A percentile compares a stretch with the other conserved stretches of the same genome.
phyloP scores from a whole-genome alignment of 1,140 invertebrate genomes.

The Drosophila elegans region DNA sequence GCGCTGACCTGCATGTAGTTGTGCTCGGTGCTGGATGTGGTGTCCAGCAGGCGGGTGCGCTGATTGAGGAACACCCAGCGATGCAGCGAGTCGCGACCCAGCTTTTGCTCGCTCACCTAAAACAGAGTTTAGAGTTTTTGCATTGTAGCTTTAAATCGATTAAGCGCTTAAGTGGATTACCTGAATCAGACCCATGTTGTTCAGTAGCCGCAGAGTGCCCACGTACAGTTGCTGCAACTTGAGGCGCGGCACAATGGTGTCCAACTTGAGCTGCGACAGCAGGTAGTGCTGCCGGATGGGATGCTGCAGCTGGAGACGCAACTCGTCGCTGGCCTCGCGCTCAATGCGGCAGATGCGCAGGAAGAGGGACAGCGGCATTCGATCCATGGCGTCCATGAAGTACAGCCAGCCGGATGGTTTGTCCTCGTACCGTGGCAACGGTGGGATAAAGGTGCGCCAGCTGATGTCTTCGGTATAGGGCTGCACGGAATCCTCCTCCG shows the following conservation, averaged over 20 bases:
- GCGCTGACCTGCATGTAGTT: constrained; percentile 88
- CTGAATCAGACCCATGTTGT: constrained; percentile 90
- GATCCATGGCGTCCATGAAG: constrained; percentile 89
- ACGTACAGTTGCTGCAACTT: constrained; percentile 89
- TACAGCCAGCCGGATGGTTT: constrained; percentile 91
- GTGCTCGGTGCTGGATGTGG: constrained; percentile 87
- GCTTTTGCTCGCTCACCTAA: constrained; percentile 85
- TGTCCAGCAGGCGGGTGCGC: constrained; percentile 88
- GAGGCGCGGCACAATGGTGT: constrained; percentile 50
- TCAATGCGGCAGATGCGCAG: constrained; percentile 88
- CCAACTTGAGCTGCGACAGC: constrained; percentile 85
- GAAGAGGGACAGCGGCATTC: constrained; percentile 90
- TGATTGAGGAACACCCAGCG: constrained; percentile 89
- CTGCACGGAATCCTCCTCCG: constrained; percentile 74
- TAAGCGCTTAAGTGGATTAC: constrained; percentile 6
- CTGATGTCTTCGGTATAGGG: constrained; percentile 86
- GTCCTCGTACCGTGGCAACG: constrained; percentile 87
- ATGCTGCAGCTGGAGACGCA: constrained; percentile 88
- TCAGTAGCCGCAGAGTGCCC: constrained; percentile 86
- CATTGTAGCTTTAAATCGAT: not conserved
- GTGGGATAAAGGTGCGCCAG: constrained; percentile 92
- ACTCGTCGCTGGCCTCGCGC: constrained; percentile 86
- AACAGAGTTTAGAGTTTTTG: constrained; percentile 86
- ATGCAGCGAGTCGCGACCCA: constrained; percentile 89
- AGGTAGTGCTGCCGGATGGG: constrained; percentile 89